Percentiles rank a stretch among this genome's conserved stretches.
Conservation (phyloP, 2,113 vertebrate species). For the Calyptomena viridis region DNA sequence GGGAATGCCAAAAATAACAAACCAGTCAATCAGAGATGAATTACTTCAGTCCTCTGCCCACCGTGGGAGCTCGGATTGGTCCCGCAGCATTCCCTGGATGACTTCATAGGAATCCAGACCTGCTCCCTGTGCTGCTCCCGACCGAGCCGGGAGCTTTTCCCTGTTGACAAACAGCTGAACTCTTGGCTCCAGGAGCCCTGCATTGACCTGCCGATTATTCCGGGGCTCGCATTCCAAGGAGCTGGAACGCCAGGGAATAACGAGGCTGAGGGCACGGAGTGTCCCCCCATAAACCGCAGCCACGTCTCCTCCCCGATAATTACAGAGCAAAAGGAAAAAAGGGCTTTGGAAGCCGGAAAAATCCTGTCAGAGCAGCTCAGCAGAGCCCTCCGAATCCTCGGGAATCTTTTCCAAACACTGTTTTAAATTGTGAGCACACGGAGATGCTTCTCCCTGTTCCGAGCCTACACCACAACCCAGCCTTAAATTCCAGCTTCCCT, state of each 20-base stretch:
- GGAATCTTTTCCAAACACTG: neutral
- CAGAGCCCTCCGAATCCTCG: slow-evolving; percentile 7
- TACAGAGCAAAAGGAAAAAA: neutral
- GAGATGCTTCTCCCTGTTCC: neutral
- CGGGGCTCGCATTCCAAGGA: neutral
- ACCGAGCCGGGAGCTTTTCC: neutral
- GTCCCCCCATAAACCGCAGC: neutral
- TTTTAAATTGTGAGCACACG: neutral
- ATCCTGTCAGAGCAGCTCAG: slow-evolving; percentile 18
- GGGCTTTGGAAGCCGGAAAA: neutral
- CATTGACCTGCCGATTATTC: neutral
- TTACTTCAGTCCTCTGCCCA: neutral
- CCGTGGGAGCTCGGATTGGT: neutral
- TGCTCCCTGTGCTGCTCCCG: neutral
- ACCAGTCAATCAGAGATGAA: neutral
- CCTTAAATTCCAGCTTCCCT: neutral
- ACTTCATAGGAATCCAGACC: neutral
- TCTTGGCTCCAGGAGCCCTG: neutral
- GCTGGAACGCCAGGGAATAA: slow-evolving; percentile 12
- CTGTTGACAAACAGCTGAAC: neutral
- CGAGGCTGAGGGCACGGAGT: neutral
- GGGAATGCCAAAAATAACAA: neutral
- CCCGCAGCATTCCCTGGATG: neutral
- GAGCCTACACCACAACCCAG: neutral
- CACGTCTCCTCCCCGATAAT: neutral